These are phyloP conservation scores for Momotus momota DNA, from an alignment of 2,797 vertebrate species.

Conservation along the genomic window DNA sequence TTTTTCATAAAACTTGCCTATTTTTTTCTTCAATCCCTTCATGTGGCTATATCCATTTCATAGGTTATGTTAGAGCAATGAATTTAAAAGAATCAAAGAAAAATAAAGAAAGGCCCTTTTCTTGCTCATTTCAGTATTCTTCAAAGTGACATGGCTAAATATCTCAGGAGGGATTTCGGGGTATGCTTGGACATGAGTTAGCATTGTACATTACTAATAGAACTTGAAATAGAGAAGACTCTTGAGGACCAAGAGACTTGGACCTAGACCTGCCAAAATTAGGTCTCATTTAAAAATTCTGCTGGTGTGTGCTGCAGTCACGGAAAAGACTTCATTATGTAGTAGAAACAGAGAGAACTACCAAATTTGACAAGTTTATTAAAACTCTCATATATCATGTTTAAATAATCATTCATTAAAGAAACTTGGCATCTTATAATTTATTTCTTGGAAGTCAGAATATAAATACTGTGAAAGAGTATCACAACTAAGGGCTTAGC, in stretches of 20 bases:
- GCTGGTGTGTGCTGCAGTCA: not conserved
- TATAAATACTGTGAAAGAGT: not conserved
- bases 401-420: not conserved
- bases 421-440: not conserved
- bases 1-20: slow-evolving; percentile 34
- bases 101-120: not conserved
- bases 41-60: not conserved
- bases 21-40: slow-evolving; percentile 28
- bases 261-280: slow-evolving; percentile 25
- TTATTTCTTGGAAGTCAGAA: not conserved
- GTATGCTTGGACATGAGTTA: slow-evolving; percentile 24
- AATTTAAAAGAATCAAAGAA: slow-evolving; percentile 35
- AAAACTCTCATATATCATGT: not conserved
- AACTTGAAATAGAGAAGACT: slow-evolving; percentile 39
- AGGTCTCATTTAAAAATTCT: slow-evolving; percentile 46
- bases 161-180: slow-evolving; percentile 30
- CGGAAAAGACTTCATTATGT: not conserved
- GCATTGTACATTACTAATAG: not conserved
- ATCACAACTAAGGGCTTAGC: not conserved
- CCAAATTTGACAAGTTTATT: not conserved
- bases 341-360: not conserved
- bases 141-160: slow-evolving; percentile 45
- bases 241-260: not conserved
- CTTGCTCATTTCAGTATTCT: slow-evolving; percentile 51
- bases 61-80: not conserved